Evolutionary conservation across 2,113 vertebrate species (phyloP).

Genomic region (cat (Felis catus)): F.catus_Fca126_mat1.0 CM031413.1:5297001-5297500

Average conservation of each 20-base stretch:
- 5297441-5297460: background rate
- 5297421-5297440: background rate
- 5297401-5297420: background rate
- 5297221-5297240: background rate
- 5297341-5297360: background rate
- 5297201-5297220: background rate
- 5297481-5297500: background rate
- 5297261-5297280: background rate
- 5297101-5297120: background rate
- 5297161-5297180: too few relatives aligned
- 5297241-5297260: background rate
- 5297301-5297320: background rate
- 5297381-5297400: background rate
- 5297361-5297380: background rate
- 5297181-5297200: background rate
- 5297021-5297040: background rate
- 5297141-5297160: background rate
- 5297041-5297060: too few relatives aligned
- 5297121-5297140: background rate
- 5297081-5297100: accelerated
- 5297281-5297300: constrained; percentile 9
- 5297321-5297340: background rate
- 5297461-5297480: background rate
- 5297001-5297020: background rate
- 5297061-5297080: background rate